Percentiles rank a stretch among this genome's conserved stretches.
phyloP scores from a whole-genome alignment of 2,113 vertebrate species.

The Siniperca knerii region DNA sequence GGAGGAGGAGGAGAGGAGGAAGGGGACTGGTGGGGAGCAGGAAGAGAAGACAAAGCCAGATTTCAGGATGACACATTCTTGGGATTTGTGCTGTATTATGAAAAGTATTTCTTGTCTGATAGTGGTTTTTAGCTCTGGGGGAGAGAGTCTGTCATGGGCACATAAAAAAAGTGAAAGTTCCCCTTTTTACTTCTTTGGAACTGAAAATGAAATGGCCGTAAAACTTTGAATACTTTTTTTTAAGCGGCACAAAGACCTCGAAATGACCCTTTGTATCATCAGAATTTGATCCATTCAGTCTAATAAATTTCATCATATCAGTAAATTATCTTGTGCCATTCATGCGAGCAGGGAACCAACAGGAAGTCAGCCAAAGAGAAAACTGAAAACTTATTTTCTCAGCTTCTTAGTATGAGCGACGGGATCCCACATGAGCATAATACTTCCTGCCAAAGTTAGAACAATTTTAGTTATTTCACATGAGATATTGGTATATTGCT shows the following conservation, averaged over 20 bases:
- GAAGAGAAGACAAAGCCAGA: conserved; percentile 83
- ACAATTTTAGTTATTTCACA: not conserved
- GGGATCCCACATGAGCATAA: not conserved
- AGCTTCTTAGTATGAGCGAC: not conserved
- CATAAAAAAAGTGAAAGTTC: not conserved
- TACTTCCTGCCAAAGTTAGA: not conserved
- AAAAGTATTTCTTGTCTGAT: not conserved
- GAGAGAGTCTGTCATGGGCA: not conserved
- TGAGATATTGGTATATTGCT: not conserved
- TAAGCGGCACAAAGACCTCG: not conserved
- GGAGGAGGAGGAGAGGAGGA: conserved; percentile 70
- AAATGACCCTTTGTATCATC: not conserved
- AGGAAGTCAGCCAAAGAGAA: no score
- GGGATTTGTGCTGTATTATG: not conserved
- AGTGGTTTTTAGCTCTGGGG: not conserved
- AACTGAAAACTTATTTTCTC: not conserved
- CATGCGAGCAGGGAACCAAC: no score
- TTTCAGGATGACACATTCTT: conserved; percentile 36
- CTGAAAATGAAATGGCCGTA: not conserved
- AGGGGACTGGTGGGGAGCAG: conserved; percentile 78
- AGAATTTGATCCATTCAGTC: no score
- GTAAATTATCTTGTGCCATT: no score
- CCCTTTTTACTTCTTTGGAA: not conserved
- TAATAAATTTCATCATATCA: no score
- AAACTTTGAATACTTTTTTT: not conserved